These are phyloP conservation scores for Ryuthela nishihirai DNA, from an alignment of 2,888 invertebrate species.

Conservation along the genomic window DNA sequence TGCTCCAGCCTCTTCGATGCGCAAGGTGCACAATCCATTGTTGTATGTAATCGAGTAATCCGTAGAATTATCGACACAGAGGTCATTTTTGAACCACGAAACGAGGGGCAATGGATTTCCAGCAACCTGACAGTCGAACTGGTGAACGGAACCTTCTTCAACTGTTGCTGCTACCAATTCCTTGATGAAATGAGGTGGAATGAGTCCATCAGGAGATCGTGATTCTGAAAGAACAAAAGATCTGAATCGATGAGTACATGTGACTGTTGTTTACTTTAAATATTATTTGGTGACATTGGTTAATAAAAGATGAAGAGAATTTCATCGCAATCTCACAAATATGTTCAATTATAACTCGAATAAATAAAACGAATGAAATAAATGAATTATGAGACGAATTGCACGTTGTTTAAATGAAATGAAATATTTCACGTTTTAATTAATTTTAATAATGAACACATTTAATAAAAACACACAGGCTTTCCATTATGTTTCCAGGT, in stretches of 20 bases:
- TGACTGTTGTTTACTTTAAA: no score
- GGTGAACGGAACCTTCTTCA: slow-evolving; percentile 46
- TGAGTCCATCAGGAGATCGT: slow-evolving; percentile 21
- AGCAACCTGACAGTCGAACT: slow-evolving; percentile 44
- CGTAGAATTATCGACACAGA: slow-evolving; percentile 60
- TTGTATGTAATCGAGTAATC: slow-evolving; percentile 74
- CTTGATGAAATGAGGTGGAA: slow-evolving; percentile 35
- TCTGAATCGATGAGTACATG: no score
- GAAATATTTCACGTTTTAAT: no score
- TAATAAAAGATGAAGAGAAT: no score
- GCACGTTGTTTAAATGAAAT: not conserved
- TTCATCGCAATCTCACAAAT: no score
- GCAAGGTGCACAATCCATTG: slow-evolving; percentile 71
- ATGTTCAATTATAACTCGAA: no score
- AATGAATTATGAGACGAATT: not conserved
- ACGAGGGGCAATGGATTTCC: slow-evolving; percentile 47
- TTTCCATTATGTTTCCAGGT: no score
- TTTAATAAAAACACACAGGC: no score
- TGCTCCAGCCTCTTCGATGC: slow-evolving; percentile 62
- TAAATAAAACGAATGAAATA: no score
- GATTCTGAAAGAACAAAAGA: slow-evolving; percentile 13
- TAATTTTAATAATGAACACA: no score
- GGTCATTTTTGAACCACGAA: slow-evolving; percentile 48
- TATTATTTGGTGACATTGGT: no score
- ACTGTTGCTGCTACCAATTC: slow-evolving; percentile 47